Evolutionary conservation across 2,113 vertebrate genomes (phyloP).

Genomic region (Platanista minor): DNA sequence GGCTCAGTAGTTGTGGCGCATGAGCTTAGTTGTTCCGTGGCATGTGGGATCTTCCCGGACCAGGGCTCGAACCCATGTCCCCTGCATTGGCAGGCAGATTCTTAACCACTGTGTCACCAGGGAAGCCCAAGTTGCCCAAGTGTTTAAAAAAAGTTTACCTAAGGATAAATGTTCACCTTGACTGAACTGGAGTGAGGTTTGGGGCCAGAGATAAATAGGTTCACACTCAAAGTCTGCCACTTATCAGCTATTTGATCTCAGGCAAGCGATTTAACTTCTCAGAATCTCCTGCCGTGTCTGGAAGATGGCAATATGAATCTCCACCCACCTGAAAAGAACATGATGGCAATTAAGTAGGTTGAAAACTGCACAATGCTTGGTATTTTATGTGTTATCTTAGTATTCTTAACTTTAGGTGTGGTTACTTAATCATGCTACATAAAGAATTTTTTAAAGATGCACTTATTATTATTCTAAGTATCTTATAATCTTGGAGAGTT

Average conservation of each 20-base stretch:
- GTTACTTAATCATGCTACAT: neutral
- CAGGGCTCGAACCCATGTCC: too few species aligned
- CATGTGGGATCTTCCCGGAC: too few species aligned
- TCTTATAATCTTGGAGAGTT: neutral
- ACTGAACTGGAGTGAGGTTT: neutral
- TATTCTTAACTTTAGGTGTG: neutral
- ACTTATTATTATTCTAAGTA: neutral
- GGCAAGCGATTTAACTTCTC: neutral
- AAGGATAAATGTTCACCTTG: neutral
- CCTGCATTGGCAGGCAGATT: too few species aligned
- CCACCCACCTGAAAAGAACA: neutral
- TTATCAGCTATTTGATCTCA: neutral
- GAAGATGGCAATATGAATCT: neutral
- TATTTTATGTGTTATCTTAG: neutral
- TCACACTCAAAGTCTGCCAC: neutral
- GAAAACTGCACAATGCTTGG: neutral
- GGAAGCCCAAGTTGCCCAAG: neutral
- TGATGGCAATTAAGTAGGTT: neutral
- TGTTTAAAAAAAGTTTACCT: conserved; percentile 44
- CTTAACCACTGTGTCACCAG: too few species aligned
- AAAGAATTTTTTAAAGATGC: neutral
- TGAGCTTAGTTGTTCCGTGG: too few species aligned
- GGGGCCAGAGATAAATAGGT: neutral
- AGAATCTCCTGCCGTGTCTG: neutral
- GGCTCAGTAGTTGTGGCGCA: too few species aligned